These are phyloP conservation scores for Diadophis punctatus DNA, from an alignment of 2,113 vertebrate species.

Conservation along the genomic window DNA sequence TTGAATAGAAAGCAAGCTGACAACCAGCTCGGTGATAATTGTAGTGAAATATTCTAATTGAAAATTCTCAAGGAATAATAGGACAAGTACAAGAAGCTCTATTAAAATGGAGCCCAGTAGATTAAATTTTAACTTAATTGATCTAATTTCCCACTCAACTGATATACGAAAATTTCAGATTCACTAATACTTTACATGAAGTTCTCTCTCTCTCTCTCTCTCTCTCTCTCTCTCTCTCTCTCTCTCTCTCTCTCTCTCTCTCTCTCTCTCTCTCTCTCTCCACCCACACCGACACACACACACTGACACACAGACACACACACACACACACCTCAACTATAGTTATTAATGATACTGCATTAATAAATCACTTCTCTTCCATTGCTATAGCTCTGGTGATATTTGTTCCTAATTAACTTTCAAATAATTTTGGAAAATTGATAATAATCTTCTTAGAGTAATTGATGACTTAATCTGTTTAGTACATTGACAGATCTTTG, in stretches of 20 bases:
- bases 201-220: not conserved
- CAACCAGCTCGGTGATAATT: constrained; percentile 9
- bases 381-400: not conserved
- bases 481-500: not conserved
- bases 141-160: constrained; percentile 5
- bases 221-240: no score
- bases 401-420: constrained; percentile 15
- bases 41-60: not conserved
- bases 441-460: not conserved
- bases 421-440: not conserved
- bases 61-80: constrained; percentile 13
- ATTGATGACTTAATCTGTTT: not conserved
- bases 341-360: constrained; percentile 27
- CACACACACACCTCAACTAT: not conserved
- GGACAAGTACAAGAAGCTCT: not conserved
- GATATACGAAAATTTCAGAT: not conserved
- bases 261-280: no score
- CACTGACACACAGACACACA: not conserved
- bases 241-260: no score
- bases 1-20: constrained; percentile 7
- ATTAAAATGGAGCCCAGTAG: constrained; percentile 24
- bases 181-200: constrained; percentile 3
- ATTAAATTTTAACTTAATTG: constrained; percentile 19
- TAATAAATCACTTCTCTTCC: not conserved
- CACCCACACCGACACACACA: no score